Base-by-base conservation (phyloP, 2,888 invertebrate species). In the Rhimphoctona megacephalus region DNA sequence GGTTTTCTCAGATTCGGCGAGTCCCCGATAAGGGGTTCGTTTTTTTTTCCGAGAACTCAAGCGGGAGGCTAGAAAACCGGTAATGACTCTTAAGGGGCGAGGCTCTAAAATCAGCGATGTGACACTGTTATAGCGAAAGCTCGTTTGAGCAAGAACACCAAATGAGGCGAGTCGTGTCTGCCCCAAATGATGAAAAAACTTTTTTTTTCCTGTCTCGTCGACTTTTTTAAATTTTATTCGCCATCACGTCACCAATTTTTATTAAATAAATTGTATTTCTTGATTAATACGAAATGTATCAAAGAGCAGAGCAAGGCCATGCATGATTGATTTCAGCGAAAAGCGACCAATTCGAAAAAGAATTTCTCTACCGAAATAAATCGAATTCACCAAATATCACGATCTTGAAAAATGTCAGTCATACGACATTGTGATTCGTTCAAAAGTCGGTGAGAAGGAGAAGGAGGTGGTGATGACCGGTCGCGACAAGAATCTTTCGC, bases 101-200 rank as follows among this genome's bases (percentile, higher is more conserved):
- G 76, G 39, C 61, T 77, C 80, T 85, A 83, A 80, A 85, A 80
- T 72, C 85, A 66, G 85, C 76, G 80, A 80, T 76, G 80, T 85
- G 85, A 85, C 85, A 83, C 83, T 80, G 66, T 57, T 49, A 22
- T 61, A 43, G 80, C 64, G 46, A 83, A 80, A 80, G 61, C 30
- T 49, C 36, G 64, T 70, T 49, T 66, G 54, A 64, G 54, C 61
- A 7, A 79, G 52, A 46, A 76, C 61, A 61, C 83, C 83, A 72
- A 83, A 80, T 76, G 70, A 33, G 79, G 76, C 17, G 69, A n/a
- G 22, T 43, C n/a, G 30, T 52, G 70, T 81, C 70, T 69, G 30
- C 7, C 30, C 17, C 30, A 43, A 17, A 61, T 39, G 52, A 64
- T 52, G 11, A 66, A 73, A 54, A 33, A 39, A 54, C 8, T 17